Evolutionary conservation across 53 echinoderm and acorn worm genomes (phyloP).

Genomic region (Luidia sarsii): DNA sequence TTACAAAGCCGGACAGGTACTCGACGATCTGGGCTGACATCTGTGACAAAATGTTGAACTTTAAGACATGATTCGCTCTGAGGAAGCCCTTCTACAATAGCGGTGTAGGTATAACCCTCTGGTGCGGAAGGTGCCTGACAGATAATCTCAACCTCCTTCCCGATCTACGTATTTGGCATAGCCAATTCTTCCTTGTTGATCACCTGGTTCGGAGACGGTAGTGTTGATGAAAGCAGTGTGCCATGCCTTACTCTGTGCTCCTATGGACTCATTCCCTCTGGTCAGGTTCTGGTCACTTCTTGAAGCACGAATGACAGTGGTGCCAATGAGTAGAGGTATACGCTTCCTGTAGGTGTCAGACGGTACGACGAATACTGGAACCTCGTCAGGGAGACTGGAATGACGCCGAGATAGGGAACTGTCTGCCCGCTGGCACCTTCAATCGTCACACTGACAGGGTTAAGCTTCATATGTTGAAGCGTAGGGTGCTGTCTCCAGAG

Average conservation of each 20-base stretch:
- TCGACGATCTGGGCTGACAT: not conserved
- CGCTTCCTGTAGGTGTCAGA: constrained; percentile 12
- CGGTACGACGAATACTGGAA: constrained; percentile 54
- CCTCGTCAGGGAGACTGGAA: constrained; percentile 10
- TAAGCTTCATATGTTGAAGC: not conserved
- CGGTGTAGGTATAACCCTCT: constrained; percentile 7
- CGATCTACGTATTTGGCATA: constrained; percentile 23
- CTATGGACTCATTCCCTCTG: not conserved
- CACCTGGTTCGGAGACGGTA: constrained; percentile 3
- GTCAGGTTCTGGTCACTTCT: constrained; percentile 21
- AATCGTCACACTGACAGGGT: constrained; percentile 6
- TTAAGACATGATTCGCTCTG: not conserved
- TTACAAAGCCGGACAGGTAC: constrained; percentile 6
- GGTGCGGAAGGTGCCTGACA: not conserved
- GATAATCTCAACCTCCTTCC: constrained; percentile 1
- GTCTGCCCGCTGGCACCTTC: constrained; percentile 30
- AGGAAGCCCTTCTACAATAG: not conserved
- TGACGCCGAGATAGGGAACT: constrained; percentile 32
- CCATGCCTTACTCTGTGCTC: constrained; percentile 6
- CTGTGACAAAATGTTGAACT: not conserved
- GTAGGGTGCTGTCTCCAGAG: constrained; percentile 40
- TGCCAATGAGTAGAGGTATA: constrained; percentile 49
- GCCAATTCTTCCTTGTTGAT: constrained; percentile 9
- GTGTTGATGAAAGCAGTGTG: constrained; percentile 26
- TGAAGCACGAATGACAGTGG: constrained; percentile 42